phyloP scores from a whole-genome alignment of 23 tunicate genomes.

The Oikopleura albicans region DNA sequence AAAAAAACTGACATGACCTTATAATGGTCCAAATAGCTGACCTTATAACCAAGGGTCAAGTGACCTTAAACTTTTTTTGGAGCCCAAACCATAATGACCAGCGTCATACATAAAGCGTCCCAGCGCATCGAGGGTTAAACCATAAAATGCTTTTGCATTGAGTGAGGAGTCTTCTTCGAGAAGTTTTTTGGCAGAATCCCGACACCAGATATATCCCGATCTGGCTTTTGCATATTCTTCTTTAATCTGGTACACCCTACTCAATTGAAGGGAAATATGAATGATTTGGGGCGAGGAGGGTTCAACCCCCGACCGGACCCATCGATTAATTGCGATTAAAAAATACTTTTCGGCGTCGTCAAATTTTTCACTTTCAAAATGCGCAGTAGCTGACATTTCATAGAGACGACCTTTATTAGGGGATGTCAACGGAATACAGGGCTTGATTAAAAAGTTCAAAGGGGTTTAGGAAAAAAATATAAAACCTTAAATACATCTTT shows the following conservation, averaged over 20 bases:
- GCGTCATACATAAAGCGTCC: not conserved
- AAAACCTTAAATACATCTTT: no score
- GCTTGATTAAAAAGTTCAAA: no score
- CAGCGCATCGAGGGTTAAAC: not conserved
- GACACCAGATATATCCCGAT: not conserved
- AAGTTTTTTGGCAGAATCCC: not conserved
- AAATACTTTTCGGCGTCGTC: not conserved
- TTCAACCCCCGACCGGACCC: not conserved
- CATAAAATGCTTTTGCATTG: conserved; percentile 10
- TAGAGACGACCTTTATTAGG: not conserved
- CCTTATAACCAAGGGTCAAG: no score
- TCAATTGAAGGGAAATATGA: not conserved
- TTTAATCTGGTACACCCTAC: not conserved
- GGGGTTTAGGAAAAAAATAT: no score
- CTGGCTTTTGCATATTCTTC: not conserved
- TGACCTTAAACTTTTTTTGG: no score
- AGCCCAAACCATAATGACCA: not conserved
- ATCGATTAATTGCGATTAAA: not conserved
- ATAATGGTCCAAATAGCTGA: no score
- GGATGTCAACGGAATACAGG: no score
- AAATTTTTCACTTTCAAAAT: not conserved
- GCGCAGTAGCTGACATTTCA: not conserved
- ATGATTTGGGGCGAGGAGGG: not conserved
- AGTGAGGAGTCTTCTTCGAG: not conserved
- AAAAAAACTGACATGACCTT: no score